A percentile compares a stretch with the other conserved stretches of the same genome.
These are phyloP conservation scores for Xenopus petersii DNA, from an alignment of 2,797 vertebrate species.

Conservation along the genomic window DNA sequence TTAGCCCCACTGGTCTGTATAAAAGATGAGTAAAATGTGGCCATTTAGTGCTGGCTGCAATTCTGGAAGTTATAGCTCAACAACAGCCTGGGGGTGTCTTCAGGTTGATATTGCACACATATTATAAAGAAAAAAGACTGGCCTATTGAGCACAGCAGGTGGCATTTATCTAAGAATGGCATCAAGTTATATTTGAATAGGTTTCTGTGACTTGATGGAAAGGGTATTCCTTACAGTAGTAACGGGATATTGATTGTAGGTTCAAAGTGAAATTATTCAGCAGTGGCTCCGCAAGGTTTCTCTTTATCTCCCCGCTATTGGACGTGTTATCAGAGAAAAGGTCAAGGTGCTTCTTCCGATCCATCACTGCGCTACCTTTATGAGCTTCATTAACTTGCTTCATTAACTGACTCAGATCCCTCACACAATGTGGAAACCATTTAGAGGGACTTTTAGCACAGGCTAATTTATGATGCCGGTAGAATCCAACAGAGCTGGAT, in stretches of 20 bases:
- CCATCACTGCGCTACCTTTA: conserved; percentile 42
- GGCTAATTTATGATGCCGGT: conserved; percentile 40
- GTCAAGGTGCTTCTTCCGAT: conserved; percentile 41
- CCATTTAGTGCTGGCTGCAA: too few species aligned
- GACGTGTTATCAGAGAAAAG: conserved; percentile 38
- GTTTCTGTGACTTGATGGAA: not conserved
- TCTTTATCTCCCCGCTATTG: conserved; percentile 25
- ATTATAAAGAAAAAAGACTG: too few species aligned
- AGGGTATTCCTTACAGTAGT: conserved; percentile 2
- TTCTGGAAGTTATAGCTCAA: too few species aligned
- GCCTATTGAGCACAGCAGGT: too few species aligned
- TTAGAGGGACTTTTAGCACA: conserved; percentile 37
- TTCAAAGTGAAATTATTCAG: conserved; percentile 38
- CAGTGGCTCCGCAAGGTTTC: conserved; percentile 35
- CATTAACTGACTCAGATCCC: conserved; percentile 46
- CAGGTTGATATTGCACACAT: too few species aligned
- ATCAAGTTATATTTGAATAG: too few species aligned
- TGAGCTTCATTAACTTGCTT: conserved; percentile 47
- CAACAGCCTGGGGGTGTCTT: too few species aligned
- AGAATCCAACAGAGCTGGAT: conserved; percentile 30
- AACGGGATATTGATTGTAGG: conserved; percentile 35
- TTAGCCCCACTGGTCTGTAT: too few species aligned
- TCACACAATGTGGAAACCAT: conserved; percentile 44
- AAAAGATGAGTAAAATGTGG: too few species aligned
- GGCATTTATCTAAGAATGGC: too few species aligned